These are phyloP conservation scores for Euura lappo DNA, from an alignment of 1,140 invertebrate genomes.

Conservation along the genomic window DNA sequence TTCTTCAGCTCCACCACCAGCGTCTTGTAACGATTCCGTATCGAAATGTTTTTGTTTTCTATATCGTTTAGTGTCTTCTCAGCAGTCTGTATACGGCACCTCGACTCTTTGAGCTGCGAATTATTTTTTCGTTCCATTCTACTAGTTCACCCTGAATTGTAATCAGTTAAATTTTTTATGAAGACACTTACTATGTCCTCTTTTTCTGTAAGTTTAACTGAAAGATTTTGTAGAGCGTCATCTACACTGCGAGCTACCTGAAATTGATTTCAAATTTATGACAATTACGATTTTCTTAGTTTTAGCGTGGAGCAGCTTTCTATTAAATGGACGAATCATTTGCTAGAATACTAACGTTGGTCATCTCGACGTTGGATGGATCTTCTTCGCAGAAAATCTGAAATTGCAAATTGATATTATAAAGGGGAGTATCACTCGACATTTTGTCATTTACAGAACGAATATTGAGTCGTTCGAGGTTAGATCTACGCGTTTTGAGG, in stretches of 20 bases:
- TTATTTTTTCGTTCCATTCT: neutral
- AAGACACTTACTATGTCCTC: neutral
- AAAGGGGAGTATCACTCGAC: neutral
- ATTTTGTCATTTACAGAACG: neutral
- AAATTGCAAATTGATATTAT: neutral
- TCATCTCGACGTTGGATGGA: neutral
- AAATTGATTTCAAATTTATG: neutral
- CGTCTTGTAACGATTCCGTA: slow-evolving; percentile 22
- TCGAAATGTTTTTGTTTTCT: slow-evolving; percentile 23
- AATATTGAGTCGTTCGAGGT: too few species aligned
- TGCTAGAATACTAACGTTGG: too few species aligned
- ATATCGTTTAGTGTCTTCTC: slow-evolving; percentile 23
- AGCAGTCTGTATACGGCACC: slow-evolving; percentile 20
- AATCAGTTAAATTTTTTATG: neutral
- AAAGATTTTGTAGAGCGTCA: neutral
- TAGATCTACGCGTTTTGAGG: too few species aligned
- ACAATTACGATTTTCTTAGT: neutral
- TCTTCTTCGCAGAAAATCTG: neutral
- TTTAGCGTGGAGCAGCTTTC: neutral
- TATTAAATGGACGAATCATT: neutral
- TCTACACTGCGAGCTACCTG: neutral
- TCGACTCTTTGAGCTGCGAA: slow-evolving; percentile 10
- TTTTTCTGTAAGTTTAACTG: neutral
- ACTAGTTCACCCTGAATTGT: neutral
- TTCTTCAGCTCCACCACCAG: slow-evolving; percentile 32